These are phyloP conservation scores for Ellobius talpinus DNA, from an alignment of 2,113 vertebrate genomes.

Conservation along the genomic window DNA sequence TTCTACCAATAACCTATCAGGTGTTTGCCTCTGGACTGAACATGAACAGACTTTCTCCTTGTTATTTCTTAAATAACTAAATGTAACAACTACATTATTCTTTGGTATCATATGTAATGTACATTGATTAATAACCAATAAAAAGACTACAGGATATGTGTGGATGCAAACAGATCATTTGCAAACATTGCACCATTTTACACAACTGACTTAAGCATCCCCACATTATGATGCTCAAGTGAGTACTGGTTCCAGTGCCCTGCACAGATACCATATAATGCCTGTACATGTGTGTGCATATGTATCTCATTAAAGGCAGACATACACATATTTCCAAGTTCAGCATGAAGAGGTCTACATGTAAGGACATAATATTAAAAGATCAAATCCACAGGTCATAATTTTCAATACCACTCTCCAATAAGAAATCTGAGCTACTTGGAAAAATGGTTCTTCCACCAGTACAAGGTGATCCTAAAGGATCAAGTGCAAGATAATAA, in stretches of 20 bases:
- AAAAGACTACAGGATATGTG: not conserved
- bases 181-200: not conserved
- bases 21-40: not conserved
- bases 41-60: not conserved
- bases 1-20: not conserved
- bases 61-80: not conserved
- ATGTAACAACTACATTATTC: not conserved
- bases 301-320: not conserved
- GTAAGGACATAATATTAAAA: not conserved
- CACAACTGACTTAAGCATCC: not conserved
- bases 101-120: not conserved
- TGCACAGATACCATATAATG: not conserved
- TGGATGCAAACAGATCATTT: not conserved
- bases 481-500: not conserved
- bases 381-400: not conserved
- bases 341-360: not conserved
- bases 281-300: not conserved
- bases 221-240: not conserved
- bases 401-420: constrained; percentile 29
- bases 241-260: not conserved
- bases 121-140: not conserved
- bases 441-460: not conserved
- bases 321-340: not conserved
- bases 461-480: not conserved
- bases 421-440: not conserved